Conservation (phyloP, 2,113 vertebrate genomes). For the Phrynosoma blainvillii region DNA sequence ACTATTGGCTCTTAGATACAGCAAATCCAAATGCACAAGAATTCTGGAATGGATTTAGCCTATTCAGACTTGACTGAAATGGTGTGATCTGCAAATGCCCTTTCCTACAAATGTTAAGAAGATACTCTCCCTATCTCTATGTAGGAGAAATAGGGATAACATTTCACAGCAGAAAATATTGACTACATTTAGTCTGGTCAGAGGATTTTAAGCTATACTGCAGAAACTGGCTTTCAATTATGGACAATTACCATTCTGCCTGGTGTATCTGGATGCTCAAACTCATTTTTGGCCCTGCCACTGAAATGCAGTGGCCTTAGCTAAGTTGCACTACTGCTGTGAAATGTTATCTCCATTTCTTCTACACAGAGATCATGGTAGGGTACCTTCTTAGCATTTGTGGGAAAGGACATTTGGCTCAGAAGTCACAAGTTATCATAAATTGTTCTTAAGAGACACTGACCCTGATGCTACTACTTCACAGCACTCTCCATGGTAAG, state of each 20-base stretch:
- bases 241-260: neutral
- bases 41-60: neutral
- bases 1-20: neutral
- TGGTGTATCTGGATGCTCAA: neutral
- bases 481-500: neutral
- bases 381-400: neutral
- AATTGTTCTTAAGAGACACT: neutral
- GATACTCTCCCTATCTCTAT: too few species aligned
- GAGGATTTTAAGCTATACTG: neutral
- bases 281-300: neutral
- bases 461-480: neutral
- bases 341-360: neutral
- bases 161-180: constrained; percentile 11
- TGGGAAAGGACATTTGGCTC: neutral
- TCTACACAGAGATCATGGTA: neutral
- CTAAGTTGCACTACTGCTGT: neutral
- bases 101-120: too few species aligned
- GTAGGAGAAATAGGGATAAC: too few species aligned
- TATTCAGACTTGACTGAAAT: constrained; percentile 11
- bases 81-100: neutral
- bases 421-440: neutral
- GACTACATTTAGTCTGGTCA: neutral
- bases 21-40: neutral
- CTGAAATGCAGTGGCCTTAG: neutral
- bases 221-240: neutral